Evolutionary conservation across 2,888 invertebrate genomes (phyloP), one percentile per base, ranked within the genome.

Genomic region (Sarcophaga rosellei): DNA sequence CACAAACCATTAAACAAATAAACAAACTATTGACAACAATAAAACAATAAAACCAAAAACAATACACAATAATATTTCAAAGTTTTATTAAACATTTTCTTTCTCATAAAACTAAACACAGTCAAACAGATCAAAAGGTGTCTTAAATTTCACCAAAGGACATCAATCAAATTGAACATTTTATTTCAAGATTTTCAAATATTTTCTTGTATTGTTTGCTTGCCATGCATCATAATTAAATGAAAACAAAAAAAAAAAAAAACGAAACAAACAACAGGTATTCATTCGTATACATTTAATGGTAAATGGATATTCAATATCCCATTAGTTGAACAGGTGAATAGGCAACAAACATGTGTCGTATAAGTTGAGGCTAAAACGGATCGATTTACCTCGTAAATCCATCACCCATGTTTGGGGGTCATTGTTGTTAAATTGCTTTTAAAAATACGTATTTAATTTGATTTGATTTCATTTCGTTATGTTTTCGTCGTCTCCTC

Each of bases 111-210:
- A 78, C 61, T n/a, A 35, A 15, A 47, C 11, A n/a, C 74, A 12
- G 68, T 10, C 53, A 53, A 53, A 53, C 11, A 23, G 23, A 4
- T 10, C 25, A 65, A 84, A 87, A 83, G 85, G 87, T 87, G 87
- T 85, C 87, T 87, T 84, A 78, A 59, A 87, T 83, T 84, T 85
- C 85, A 84, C 81, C 70, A 81, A 85, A 87, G 85, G 87, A 81
- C 87, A 87, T 87, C 85, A 87, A 87, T 87, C 87, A 87, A 87
- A 86, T 59, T 47, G 76, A 79, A 70, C 62, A 74, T 79, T 21
- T 62, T 25, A 45, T 75, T 73, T 62, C 53, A 17, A 15, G 15
- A 63, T 35, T 70, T 47, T 73, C 53, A n/a, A 11, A 45, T 69
- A 47, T 68, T 35, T 65, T 21, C 63, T 35, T 23, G 4, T 15